Percentiles rank a stretch among this genome's conserved stretches.
Evolutionary conservation across 2,888 invertebrate genomes (phyloP).

Genomic region (Drosophila nigritarsus): DNA sequence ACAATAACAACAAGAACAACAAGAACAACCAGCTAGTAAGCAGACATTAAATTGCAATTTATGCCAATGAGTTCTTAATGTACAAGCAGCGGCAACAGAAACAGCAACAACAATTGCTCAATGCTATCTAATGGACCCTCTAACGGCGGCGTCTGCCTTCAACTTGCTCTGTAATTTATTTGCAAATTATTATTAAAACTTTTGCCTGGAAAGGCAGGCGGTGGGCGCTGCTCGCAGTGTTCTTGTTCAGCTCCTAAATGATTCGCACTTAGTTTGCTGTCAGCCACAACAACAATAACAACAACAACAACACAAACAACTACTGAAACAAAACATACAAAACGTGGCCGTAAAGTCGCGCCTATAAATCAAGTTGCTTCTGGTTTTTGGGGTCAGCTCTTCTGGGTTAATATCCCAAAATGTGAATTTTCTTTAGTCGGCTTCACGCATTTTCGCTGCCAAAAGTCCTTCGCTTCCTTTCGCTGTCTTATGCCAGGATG

Average conservation of each 20-base stretch:
- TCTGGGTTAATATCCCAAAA: conserved; percentile 46
- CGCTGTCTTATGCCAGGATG: neutral
- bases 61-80: conserved; percentile 83
- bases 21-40: conserved; percentile 31
- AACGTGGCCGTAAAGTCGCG: conserved; percentile 69
- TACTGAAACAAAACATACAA: conserved; percentile 46
- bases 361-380: conserved; percentile 67
- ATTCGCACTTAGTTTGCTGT: conserved; percentile 77
- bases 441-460: neutral
- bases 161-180: conserved; percentile 80
- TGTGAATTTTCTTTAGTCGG: conserved; percentile 27
- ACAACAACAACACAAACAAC: conserved; percentile 6
- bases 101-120: conserved; percentile 54
- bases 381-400: conserved; percentile 47
- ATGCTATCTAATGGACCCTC: conserved; percentile 64
- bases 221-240: conserved; percentile 18
- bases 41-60: conserved; percentile 83
- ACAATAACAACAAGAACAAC: conserved; percentile 11
- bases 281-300: conserved; percentile 58
- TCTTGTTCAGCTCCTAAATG: conserved; percentile 57
- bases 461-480: neutral
- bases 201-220: conserved; percentile 60
- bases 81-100: conserved; percentile 39
- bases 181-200: conserved; percentile 83
- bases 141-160: conserved; percentile 57